phyloP scores from a whole-genome alignment of 2,888 invertebrate species.

The Chymomyza procnemis region DNA sequence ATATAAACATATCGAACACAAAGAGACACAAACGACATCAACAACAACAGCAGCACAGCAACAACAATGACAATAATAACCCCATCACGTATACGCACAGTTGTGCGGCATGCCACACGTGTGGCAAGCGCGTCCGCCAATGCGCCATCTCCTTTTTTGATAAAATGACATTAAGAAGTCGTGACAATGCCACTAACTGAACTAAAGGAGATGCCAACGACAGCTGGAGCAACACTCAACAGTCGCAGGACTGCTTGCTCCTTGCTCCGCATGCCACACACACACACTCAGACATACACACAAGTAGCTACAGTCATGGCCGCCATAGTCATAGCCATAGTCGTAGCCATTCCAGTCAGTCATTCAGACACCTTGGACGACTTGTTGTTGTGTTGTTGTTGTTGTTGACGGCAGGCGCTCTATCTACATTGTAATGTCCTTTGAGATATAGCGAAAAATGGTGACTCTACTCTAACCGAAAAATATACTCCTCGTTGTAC shows the following conservation, averaged over 20 bases:
- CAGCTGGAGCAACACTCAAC: slow-evolving; percentile 55
- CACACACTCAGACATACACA: not conserved
- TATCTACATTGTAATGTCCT: slow-evolving; percentile 73
- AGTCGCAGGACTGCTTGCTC: not conserved
- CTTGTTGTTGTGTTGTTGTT: not conserved
- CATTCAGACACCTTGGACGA: slow-evolving; percentile 28
- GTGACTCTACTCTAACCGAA: slow-evolving; percentile 46
- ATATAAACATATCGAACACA: slow-evolving; percentile 72
- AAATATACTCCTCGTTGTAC: slow-evolving; percentile 39
- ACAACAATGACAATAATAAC: slow-evolving; percentile 66
- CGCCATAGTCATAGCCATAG: not conserved
- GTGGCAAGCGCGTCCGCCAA: slow-evolving; percentile 17
- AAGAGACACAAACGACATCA: slow-evolving; percentile 41
- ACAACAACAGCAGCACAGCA: no score
- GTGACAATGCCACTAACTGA: slow-evolving; percentile 75
- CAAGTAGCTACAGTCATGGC: not conserved
- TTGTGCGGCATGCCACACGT: slow-evolving; percentile 55
- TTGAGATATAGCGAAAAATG: slow-evolving; percentile 61
- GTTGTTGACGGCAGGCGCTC: slow-evolving; percentile 26
- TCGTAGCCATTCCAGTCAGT: slow-evolving; percentile 50
- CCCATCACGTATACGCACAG: slow-evolving; percentile 71
- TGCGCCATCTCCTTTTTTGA: slow-evolving; percentile 63
- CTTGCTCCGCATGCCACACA: not conserved
- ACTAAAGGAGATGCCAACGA: slow-evolving; percentile 58
- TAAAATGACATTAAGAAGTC: slow-evolving; percentile 76